Evolutionary conservation across 2,113 vertebrate species (phyloP), one percentile per base, ranked within the genome.

Genomic region (Crotalus horridus): DNA sequence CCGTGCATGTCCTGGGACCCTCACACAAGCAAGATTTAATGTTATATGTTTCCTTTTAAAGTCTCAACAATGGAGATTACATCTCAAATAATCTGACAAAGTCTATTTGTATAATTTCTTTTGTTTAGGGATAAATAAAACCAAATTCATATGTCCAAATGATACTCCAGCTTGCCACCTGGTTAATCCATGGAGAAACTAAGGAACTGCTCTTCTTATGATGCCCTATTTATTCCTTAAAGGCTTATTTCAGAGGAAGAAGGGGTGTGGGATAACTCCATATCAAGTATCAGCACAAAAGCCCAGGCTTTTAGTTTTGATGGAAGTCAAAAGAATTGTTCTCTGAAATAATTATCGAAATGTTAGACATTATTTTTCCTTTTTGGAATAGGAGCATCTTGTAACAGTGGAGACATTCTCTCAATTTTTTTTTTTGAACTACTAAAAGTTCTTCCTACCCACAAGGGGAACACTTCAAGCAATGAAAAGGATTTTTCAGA

Each of bases 341-440:
- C 1, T 11, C 46, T 64, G n/a, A 61, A 55, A 59, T 48, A 29
- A 55, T 81, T 39, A 91, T 58, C 51, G n/a, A 88, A 91, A 89
- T 53, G 64, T 85, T 93, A 55, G 53, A 33, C 6, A 88, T 81
- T 58, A 86, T 55, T 51, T 86, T 93, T 91, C 13, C 88, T 90
- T 20, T 17, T 53, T 46, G 26, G 59, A 24, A 59, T 39, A 88
- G 17, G 33, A 92, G 13, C 51, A 81, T 23, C 33, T 92, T 87
- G 26, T n/a, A 89, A 26, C 61, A 54, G 64, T 74, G 87, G 53
- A 26, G 64, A 53, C 26, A 88, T 89, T 89, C 56, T 89, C 53
- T 89, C 87, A 81, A 56, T 6, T 46, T 6, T 46, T 46, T 46
- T 46, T 39, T 48, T 48, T 48, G 33, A 55, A 89, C 24, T 88